phyloP scores from a whole-genome alignment of 2,113 vertebrate genomes.

The Lipotes vexillifer region DNA sequence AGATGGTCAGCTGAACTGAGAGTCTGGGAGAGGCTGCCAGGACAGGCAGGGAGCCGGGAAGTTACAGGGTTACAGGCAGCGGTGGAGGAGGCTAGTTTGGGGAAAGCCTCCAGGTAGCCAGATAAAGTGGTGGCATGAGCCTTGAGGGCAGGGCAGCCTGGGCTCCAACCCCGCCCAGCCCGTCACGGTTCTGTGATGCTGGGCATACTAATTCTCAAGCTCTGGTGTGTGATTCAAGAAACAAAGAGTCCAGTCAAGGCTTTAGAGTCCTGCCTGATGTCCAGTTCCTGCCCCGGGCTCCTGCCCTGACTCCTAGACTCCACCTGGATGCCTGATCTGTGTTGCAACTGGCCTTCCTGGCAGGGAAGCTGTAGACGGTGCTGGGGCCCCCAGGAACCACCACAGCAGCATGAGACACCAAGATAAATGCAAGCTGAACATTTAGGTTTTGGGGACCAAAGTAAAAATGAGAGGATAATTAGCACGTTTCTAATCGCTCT shows the following conservation, averaged over 20 bases:
- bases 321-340: not conserved
- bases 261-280: not conserved
- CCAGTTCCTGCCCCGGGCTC: not conserved
- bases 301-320: too few species aligned
- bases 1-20: not conserved
- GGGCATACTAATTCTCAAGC: not conserved
- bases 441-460: not conserved
- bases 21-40: not conserved
- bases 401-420: not conserved
- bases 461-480: not conserved
- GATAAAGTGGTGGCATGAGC: not conserved
- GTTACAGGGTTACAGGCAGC: not conserved
- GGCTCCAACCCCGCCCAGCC: not conserved
- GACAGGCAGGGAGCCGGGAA: not conserved
- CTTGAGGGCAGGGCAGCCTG: not conserved
- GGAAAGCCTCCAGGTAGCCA: not conserved
- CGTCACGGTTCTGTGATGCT: not conserved
- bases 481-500: not conserved
- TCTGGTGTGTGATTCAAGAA: not conserved
- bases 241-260: not conserved
- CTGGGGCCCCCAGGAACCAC: too few species aligned
- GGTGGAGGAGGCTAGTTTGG: not conserved
- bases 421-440: not conserved
- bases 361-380: accelerated
- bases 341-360: not conserved